phyloP scores from a whole-genome alignment of 2,113 vertebrate genomes.

The pig (Sus scrofa) region T2T-Sscrofa CM000818.6:11245501-11246000 shows the following conservation, averaged over 20 bases:
- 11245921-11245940: neutral
- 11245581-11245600: no score
- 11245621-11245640: no score
- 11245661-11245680: no score
- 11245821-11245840: neutral
- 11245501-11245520: no score
- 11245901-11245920: neutral
- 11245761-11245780: neutral
- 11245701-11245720: no score
- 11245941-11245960: neutral
- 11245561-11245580: no score
- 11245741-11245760: neutral
- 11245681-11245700: no score
- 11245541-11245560: no score
- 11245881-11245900: neutral
- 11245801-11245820: neutral
- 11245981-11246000: fast-evolving
- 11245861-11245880: neutral
- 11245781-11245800: neutral
- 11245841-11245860: fast-evolving
- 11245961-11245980: neutral
- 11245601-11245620: no score
- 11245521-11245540: no score
- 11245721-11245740: neutral
- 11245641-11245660: no score